These are phyloP conservation scores for Grantiella picta DNA, from an alignment of 2,113 vertebrate genomes.

Conservation along the genomic window DNA sequence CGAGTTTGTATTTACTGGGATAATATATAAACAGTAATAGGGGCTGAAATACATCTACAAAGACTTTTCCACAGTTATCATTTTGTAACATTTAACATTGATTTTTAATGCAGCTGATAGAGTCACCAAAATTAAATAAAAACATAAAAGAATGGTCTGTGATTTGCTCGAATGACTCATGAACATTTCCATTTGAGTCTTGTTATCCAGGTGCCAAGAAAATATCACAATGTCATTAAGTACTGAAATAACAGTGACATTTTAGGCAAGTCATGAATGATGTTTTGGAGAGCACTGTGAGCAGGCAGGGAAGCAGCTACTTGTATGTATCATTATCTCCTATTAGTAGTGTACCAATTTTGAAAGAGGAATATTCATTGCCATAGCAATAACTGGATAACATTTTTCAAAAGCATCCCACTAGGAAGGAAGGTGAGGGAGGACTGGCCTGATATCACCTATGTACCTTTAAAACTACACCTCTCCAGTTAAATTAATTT, in stretches of 20 bases:
- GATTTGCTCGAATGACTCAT: neutral
- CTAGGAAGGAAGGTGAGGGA: neutral
- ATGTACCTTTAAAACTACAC: neutral
- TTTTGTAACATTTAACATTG: neutral
- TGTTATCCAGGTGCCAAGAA: neutral
- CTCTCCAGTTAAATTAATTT: neutral
- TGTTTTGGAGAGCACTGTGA: neutral
- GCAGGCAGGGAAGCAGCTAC: neutral
- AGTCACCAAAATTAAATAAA: neutral
- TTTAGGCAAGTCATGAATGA: neutral
- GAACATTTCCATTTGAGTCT: neutral
- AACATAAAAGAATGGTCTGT: neutral
- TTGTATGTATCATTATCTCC: neutral
- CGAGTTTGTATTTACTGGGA: neutral
- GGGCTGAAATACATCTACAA: neutral
- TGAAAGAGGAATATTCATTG: constrained; percentile 34
- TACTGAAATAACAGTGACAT: neutral
- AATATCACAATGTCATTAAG: neutral
- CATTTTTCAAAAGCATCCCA: neutral
- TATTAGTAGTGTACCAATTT: neutral
- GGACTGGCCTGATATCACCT: neutral
- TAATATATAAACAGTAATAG: neutral
- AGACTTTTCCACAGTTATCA: neutral
- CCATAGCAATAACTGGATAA: neutral
- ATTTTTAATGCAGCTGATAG: neutral